Conservation (phyloP, 37 sponge, comb jelly and placozoan genomes). For the Beroe ovata region DNA sequence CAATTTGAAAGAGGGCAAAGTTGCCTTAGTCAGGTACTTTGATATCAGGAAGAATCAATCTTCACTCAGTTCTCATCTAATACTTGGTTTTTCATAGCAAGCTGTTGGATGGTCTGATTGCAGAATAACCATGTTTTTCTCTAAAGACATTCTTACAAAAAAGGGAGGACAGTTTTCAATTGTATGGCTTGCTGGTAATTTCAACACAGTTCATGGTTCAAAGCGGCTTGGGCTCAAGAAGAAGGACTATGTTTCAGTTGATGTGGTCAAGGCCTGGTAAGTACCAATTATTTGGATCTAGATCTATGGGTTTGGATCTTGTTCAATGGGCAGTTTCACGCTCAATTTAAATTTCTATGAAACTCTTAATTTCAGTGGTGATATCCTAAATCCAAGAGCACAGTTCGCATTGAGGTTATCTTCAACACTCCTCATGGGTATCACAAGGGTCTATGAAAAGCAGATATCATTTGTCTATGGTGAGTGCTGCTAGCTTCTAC, state of each 20-base stretch:
- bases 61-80: too few species aligned
- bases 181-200: slow-evolving; percentile 42
- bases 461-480: slow-evolving; percentile 37
- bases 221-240: slow-evolving; percentile 9
- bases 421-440: slow-evolving; percentile 43
- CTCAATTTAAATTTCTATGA: too few species aligned
- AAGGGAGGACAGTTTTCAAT: slow-evolving; percentile 50
- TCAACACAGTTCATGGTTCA: slow-evolving; percentile 62
- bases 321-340: too few species aligned
- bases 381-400: slow-evolving; percentile 26
- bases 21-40: neutral
- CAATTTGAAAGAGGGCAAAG: too few species aligned
- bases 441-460: slow-evolving; percentile 24
- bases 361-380: slow-evolving; percentile 66
- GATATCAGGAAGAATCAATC: neutral
- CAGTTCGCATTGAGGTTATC: slow-evolving; percentile 59
- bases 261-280: slow-evolving; percentile 44
- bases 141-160: slow-evolving; percentile 38
- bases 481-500: too few species aligned
- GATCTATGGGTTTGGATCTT: too few species aligned
- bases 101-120: too few species aligned
- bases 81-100: too few species aligned
- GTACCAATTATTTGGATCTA: too few species aligned
- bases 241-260: slow-evolving; percentile 37
- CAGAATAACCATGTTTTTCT: slow-evolving; percentile 29